Evolutionary conservation across 2,113 vertebrate species (phyloP).

Genomic region (Megaceryle torquata): DNA sequence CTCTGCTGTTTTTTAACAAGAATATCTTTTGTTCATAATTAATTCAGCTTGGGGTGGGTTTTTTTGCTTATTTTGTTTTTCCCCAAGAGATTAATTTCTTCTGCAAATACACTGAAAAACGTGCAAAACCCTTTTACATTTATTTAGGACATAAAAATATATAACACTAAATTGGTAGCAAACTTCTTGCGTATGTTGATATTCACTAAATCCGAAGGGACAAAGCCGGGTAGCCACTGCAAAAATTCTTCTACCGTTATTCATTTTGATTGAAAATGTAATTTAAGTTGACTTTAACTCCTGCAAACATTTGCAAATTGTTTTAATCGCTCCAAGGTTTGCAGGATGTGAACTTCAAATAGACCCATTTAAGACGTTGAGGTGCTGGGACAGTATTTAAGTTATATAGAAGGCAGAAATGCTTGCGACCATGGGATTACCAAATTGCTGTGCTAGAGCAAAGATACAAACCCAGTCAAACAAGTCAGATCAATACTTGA

Average conservation of each 20-base stretch:
- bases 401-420: not conserved
- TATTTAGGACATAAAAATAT: not conserved
- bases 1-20: not conserved
- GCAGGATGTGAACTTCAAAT: not conserved
- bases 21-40: not conserved
- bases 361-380: not conserved
- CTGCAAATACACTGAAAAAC: not conserved
- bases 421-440: not conserved
- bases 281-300: not conserved
- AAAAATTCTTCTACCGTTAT: not conserved
- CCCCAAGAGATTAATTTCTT: not conserved
- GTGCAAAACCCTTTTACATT: not conserved
- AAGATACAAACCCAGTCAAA: not conserved
- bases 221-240: not conserved
- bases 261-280: not conserved
- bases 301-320: not conserved
- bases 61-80: not conserved
- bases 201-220: not conserved
- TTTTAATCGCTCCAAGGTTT: not conserved
- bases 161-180: not conserved
- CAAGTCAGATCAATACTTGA: not conserved
- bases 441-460: not conserved
- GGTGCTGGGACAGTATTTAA: not conserved
- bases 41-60: not conserved
- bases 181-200: not conserved